Evolutionary conservation across 2,113 vertebrate genomes (phyloP), one percentile per base, ranked within the genome.

Genomic region (Pteropus alecto): DNA sequence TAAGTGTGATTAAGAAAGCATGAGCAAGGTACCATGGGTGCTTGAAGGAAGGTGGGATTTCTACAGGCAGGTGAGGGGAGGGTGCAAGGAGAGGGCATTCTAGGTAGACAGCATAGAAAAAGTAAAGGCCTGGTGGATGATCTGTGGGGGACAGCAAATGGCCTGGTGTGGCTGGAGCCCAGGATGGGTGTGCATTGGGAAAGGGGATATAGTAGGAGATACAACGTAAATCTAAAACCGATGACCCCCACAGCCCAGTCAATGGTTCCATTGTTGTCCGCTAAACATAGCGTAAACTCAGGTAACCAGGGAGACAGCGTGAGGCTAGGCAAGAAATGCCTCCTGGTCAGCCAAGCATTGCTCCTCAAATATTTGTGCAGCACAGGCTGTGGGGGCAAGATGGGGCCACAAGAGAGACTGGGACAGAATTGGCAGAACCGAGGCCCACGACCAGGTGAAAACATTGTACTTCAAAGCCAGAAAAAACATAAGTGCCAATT

Each of bases 291-390:
- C 13, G 65, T 51, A 51, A 77, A 58, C 93, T 68, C 78, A 7
- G 68, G 96, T 96, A 70, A 33, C 94, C 84, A 48, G 74, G 84
- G 70, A 85, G 87, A 92, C n/a, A 5, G n/a, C 16, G 2, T 35
- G 63, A 83, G 43, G 14, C 30, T 30, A 9, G 46, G 71, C 35
- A 4, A 54, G 73, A n/a, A 58, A 30, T 74, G 58, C 1, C 0
- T 61, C 41, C 60, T 15, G 63, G 19, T 33, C 22, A 26, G 41
- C 65, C 78, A 51, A 48, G 61, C 8, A 48, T 33, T 2, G 7
- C 41, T 93, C 35, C 35, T 67, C 90, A 96, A 93, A 97, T 85
- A 85, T 81, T 78, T 94, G 89, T 38, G 0, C 61, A 63, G n/a
- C 46, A 7, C 24, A 16, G 60, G 3, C 48, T 0, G 6, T 2